Evolutionary conservation across 53 echinoderm and acorn worm genomes (phyloP), one percentile per base, ranked within the genome.

Genomic region (Echinarachnius parma): DNA sequence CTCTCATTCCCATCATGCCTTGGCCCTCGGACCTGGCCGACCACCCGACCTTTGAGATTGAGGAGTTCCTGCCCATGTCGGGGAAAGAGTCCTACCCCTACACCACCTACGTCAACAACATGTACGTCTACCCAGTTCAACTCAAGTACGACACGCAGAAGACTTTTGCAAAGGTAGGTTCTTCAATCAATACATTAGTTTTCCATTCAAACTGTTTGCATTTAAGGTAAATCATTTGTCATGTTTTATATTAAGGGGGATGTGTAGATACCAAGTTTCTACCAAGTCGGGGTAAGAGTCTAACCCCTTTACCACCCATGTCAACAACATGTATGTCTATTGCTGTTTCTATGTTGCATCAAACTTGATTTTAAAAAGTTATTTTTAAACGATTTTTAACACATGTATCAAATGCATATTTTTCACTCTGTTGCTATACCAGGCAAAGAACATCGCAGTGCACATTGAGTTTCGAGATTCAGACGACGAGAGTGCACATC

Each of bases 121-220:
- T 96, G 27, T 96, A 87, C 53, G 82, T 96, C 60, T 96, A 91
- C 28, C 96, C 96, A 2, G 30, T 87, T 11, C 81, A 87, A 8
- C 81, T 96, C 37, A 96, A 96, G 64, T 95, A 81, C 64, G 96
- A 96, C 81, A 82, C 82, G 46, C 96, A 96, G 80, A 96, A 91
- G 66, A 75, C 84, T 0, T 96, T 79, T 54, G 78, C 96, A 22
- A 95, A 91, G 96, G 96, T 96, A 69, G 72, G 49, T 16, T 3
- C 11, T n/a, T 31, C n/a, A n/a, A n/a, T n/a, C n/a, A n/a, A n/a
- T n/a, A n/a, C n/a, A n/a, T n/a, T n/a, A n/a, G n/a, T n/a, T n/a
- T n/a, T n/a, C n/a, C n/a, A n/a, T n/a, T n/a, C n/a, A n/a, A n/a
- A n/a, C n/a, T n/a, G n/a, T n/a, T n/a, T n/a, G n/a, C n/a, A n/a